Percentiles rank a stretch among this genome's conserved stretches.
Conservation (phyloP, 2,113 vertebrate species). For the Thalassoma bifasciatum region DNA sequence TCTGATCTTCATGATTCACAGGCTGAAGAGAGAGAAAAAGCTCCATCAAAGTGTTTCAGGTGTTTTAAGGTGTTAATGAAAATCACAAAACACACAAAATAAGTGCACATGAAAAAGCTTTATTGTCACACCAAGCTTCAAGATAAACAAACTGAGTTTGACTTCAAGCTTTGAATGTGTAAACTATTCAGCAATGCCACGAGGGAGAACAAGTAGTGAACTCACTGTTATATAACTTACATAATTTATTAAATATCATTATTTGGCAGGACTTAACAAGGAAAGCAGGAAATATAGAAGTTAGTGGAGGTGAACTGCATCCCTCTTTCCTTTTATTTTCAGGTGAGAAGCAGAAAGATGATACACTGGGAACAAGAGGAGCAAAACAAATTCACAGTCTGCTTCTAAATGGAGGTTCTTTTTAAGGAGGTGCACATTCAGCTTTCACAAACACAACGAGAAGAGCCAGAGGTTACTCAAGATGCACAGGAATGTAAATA, state of each 20-base stretch:
- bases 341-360: conserved; percentile 75
- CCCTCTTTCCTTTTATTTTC: conserved; percentile 32
- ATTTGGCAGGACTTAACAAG: conserved; percentile 82
- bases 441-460: conserved; percentile 81
- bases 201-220: conserved; percentile 81
- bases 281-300: conserved; percentile 68
- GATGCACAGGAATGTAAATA: conserved; percentile 87
- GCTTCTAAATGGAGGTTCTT: conserved; percentile 64
- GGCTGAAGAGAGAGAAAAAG: conserved; percentile 1
- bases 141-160: conserved; percentile 86
- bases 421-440: conserved; percentile 81
- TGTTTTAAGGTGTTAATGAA: neutral
- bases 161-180: conserved; percentile 84
- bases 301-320: conserved; percentile 72
- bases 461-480: conserved; percentile 67
- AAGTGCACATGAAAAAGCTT: conserved; percentile 83
- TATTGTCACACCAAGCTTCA: conserved; percentile 90
- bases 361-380: conserved; percentile 83
- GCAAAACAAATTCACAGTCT: conserved; percentile 79
- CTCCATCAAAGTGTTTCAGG: neutral
- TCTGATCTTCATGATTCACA: neutral
- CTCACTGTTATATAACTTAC: conserved; percentile 83
- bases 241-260: conserved; percentile 83
- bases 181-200: conserved; percentile 86
- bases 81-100: neutral